A percentile compares a stretch with the other conserved stretches of the same genome.
Evolutionary conservation across 2,113 vertebrate genomes (phyloP).

Genomic region (Sakesphorus luctuosus): DNA sequence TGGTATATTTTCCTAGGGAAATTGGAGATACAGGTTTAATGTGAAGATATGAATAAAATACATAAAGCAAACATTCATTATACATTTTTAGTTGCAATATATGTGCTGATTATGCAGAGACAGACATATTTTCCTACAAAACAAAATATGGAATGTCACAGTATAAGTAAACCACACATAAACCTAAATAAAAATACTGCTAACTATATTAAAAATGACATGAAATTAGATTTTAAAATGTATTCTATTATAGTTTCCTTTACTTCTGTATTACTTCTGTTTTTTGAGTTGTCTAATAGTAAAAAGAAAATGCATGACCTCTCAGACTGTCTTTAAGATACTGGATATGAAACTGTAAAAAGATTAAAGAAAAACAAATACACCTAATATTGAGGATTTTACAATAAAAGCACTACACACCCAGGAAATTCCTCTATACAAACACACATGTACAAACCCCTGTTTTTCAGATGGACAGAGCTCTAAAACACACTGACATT

Average conservation of each 20-base stretch:
- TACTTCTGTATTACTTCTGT: rapidly evolving
- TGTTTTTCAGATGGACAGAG: not conserved
- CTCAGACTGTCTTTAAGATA: not conserved
- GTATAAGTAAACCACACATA: not conserved
- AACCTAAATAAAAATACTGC: not conserved
- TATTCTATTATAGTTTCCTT: not conserved
- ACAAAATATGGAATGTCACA: not conserved
- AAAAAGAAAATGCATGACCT: not conserved
- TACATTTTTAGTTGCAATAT: not conserved
- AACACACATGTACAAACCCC: not conserved
- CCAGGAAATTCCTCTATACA: not conserved
- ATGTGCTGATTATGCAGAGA: not conserved
- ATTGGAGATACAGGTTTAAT: not conserved
- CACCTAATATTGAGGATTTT: not conserved
- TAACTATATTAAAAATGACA: not conserved
- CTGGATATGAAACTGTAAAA: not conserved
- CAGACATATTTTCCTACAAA: not conserved
- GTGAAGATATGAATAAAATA: not conserved
- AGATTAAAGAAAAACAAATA: not conserved
- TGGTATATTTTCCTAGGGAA: not conserved
- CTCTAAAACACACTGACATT: not conserved
- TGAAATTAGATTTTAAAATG: not conserved
- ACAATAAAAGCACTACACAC: not conserved
- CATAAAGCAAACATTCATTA: not conserved
- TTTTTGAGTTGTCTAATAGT: not conserved